Conservation (phyloP, 2,113 vertebrate species). For the Lates calcarifer region DNA sequence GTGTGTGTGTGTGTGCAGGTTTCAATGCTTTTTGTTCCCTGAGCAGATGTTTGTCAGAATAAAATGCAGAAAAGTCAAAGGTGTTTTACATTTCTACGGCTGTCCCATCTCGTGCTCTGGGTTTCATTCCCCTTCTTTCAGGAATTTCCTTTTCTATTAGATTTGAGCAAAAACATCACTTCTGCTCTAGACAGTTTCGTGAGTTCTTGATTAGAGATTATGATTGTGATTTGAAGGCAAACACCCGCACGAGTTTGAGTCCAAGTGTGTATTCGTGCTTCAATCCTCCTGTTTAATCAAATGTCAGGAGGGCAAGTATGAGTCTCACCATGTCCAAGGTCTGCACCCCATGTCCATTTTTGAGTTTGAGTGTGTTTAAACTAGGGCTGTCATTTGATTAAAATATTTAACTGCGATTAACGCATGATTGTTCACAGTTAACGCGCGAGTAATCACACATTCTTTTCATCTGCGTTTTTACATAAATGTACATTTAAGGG, state of each 20-base stretch:
- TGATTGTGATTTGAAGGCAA: slow-evolving; percentile 55
- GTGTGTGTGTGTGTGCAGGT: slow-evolving; percentile 44
- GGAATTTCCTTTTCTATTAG: slow-evolving; percentile 38
- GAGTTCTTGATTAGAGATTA: slow-evolving; percentile 49
- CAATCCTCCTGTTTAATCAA: slow-evolving; percentile 26
- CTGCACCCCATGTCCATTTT: neutral
- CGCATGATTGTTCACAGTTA: no score
- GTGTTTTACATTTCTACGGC: slow-evolving; percentile 44
- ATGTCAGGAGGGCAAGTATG: slow-evolving; percentile 9
- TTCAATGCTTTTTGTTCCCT: slow-evolving; percentile 67
- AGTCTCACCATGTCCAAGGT: neutral
- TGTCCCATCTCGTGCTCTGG: slow-evolving; percentile 13
- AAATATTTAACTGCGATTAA: no score
- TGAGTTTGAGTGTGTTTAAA: neutral
- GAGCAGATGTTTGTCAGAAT: slow-evolving; percentile 56
- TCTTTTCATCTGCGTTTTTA: no score
- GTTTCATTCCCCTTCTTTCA: slow-evolving; percentile 2
- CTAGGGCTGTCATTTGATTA: no score
- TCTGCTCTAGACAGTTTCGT: slow-evolving; percentile 40
- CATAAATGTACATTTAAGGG: no score
- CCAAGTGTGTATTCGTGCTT: slow-evolving; percentile 37
- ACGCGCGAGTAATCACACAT: no score
- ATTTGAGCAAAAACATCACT: slow-evolving; percentile 55
- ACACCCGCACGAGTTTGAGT: slow-evolving; percentile 11
- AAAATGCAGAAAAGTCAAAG: slow-evolving; percentile 47